Evolutionary conservation across 2,113 vertebrate genomes (phyloP).

Genomic region (Rhadina sibilatrix): DNA sequence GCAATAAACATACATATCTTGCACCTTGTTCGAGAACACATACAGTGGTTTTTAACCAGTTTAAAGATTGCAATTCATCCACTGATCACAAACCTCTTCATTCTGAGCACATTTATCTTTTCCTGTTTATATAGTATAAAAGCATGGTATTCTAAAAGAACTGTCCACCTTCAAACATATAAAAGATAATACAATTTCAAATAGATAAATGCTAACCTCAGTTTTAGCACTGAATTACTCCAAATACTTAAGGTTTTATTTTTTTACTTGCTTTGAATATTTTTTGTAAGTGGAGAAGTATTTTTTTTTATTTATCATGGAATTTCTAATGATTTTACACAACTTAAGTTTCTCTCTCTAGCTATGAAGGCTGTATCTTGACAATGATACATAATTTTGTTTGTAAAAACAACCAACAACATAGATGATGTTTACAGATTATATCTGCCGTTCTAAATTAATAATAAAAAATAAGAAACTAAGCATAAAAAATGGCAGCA

Average conservation of each 20-base stretch:
- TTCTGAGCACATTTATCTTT: not conserved
- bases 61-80: not conserved
- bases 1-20: not conserved
- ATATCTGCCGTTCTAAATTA: not conserved
- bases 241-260: not conserved
- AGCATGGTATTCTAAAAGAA: not conserved
- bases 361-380: not conserved
- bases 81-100: not conserved
- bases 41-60: not conserved
- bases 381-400: not conserved
- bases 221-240: not conserved
- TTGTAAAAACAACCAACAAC: constrained; percentile 21
- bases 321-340: not conserved
- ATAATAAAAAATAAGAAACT: not conserved
- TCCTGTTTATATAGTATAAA: not conserved
- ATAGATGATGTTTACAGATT: not conserved
- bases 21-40: not conserved
- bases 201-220: not conserved
- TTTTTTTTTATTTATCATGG: not conserved
- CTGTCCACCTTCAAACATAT: not conserved
- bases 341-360: not conserved
- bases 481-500: not conserved
- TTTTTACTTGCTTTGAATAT: not conserved
- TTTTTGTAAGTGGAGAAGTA: not conserved
- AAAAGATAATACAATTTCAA: not conserved